phyloP scores from a whole-genome alignment of 2,888 invertebrate species.

The Chaetoderma sp. region DNA sequence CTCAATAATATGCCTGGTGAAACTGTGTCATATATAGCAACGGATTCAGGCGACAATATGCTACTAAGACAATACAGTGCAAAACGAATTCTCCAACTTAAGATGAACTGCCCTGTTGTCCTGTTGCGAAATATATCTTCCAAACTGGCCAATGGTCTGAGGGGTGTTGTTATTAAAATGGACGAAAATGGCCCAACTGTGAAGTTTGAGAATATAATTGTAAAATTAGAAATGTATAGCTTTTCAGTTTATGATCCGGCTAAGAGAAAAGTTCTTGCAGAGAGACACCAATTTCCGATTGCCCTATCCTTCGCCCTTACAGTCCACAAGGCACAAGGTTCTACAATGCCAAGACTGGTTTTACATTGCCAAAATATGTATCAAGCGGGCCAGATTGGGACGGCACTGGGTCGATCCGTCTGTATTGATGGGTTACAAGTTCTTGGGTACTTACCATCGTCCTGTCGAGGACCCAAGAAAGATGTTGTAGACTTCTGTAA shows the following conservation, averaged over 20 bases:
- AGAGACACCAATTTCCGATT: background rate
- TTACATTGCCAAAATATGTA: background rate
- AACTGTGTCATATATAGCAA: background rate
- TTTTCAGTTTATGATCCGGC: background rate
- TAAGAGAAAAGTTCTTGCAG: background rate
- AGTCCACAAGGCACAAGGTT: constrained; percentile 1
- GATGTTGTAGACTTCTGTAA: background rate
- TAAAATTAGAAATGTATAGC: background rate
- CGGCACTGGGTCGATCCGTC: background rate
- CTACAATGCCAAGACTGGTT: background rate
- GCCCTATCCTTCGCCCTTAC: background rate
- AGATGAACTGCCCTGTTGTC: background rate
- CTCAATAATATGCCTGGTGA: background rate
- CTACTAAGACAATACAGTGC: background rate
- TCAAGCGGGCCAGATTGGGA: background rate
- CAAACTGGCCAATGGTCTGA: background rate
- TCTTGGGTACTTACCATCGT: background rate
- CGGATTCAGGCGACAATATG: background rate
- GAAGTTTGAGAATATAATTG: background rate
- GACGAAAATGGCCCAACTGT: background rate
- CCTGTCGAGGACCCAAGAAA: background rate
- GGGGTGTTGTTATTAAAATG: background rate
- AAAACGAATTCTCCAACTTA: background rate
- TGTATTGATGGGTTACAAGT: background rate
- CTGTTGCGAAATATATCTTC: background rate